phyloP scores from a whole-genome alignment of 2,888 invertebrate species.

The Agrochola circellaris region DNA sequence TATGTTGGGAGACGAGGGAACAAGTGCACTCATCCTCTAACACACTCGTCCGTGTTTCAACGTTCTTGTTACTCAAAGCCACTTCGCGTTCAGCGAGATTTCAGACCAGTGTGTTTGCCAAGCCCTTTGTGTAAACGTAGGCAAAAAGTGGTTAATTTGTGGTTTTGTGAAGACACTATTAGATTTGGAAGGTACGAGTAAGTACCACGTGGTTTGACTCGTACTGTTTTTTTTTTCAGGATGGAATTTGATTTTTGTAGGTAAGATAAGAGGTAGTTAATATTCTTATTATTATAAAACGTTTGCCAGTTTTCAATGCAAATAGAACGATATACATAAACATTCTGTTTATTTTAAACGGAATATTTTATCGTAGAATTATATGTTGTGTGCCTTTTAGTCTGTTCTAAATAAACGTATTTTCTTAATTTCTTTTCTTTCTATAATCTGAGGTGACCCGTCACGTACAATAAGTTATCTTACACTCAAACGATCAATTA shows the following conservation, averaged over 20 bases:
- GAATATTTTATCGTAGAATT: too few relatives aligned
- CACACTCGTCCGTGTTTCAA: conserved; percentile 61
- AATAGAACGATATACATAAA: too few relatives aligned
- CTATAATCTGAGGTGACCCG: too few relatives aligned
- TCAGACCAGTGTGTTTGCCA: conserved; percentile 20
- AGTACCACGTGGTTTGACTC: not conserved
- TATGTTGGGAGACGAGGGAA: conserved; percentile 40
- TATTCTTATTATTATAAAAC: too few relatives aligned
- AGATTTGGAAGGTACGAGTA: not conserved
- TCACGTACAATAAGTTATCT: too few relatives aligned
- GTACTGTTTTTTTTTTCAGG: not conserved
- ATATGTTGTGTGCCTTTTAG: too few relatives aligned
- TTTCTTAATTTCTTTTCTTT: too few relatives aligned
- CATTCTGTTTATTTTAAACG: too few relatives aligned
- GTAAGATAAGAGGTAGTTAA: not conserved
- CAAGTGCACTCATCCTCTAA: conserved; percentile 64
- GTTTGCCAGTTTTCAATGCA: too few relatives aligned
- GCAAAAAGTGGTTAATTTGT: conserved; percentile 45
- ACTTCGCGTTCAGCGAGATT: conserved; percentile 60
- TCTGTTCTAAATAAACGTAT: too few relatives aligned
- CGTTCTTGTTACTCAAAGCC: conserved; percentile 58
- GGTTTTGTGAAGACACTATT: not conserved
- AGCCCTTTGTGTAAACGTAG: conserved; percentile 42
- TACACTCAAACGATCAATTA: too few relatives aligned
- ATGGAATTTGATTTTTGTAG: not conserved